Conservation (phyloP, 2,888 invertebrate genomes). For the Dichetophora obliterata region DNA sequence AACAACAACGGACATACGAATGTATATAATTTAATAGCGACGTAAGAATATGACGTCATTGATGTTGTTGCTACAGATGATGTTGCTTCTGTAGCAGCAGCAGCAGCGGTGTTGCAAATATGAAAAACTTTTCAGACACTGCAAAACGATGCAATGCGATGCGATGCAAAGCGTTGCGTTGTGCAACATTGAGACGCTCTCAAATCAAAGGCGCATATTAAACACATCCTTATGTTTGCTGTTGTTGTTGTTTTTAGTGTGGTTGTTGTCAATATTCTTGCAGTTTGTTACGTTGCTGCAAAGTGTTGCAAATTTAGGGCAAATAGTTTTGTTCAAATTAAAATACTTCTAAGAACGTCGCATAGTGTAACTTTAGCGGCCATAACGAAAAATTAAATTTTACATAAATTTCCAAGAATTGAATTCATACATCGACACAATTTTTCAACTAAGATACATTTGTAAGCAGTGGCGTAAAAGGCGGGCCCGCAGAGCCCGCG, state of each 20-base stretch:
- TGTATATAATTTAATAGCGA: conserved; percentile 38
- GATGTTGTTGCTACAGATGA: conserved; percentile 23
- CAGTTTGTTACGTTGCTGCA: neutral
- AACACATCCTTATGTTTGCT: conserved; percentile 26
- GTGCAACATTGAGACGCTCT: conserved; percentile 20
- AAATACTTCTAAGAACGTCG: conserved; percentile 42
- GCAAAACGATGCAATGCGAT: conserved; percentile 14
- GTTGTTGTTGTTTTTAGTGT: neutral
- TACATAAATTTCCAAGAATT: no score
- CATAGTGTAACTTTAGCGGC: no score
- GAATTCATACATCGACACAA: no score
- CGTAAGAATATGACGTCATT: conserved; percentile 34
- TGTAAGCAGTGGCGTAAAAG: no score
- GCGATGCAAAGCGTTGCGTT: neutral
- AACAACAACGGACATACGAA: conserved; percentile 11
- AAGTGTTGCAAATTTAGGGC: conserved; percentile 53
- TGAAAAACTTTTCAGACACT: conserved; percentile 46
- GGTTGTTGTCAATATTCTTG: neutral
- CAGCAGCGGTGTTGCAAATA: conserved; percentile 22
- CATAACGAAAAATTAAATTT: no score
- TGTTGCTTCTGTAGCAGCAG: conserved; percentile 36
- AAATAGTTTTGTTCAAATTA: conserved; percentile 63
- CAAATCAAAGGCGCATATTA: conserved; percentile 37
- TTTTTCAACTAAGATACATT: no score
- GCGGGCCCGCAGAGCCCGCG: no score